Base-by-base conservation (phyloP, 2,113 vertebrate species). In the Dicerorhinus sumatrensis region DNA sequence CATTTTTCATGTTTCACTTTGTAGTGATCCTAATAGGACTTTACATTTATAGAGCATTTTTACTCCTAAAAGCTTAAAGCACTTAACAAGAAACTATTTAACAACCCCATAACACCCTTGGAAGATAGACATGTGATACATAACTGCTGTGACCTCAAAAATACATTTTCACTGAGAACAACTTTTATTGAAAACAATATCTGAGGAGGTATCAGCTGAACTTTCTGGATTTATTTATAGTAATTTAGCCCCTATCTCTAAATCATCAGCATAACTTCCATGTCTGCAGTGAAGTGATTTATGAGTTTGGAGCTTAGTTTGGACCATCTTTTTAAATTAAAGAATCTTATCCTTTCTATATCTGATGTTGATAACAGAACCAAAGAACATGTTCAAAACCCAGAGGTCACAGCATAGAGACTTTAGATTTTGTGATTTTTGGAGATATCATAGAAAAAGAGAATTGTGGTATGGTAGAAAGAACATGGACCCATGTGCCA, bases 1-100 rank as follows among this genome's bases (percentile, higher is more conserved):
- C 62, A 33, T 97, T 97, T 97, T 98, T 92, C 67, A 95, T 91
- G 48, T 81, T 95, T 91, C 60, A 69, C 51, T 96, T 82, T 89
- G 46, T 63, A 86, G 31, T 65, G n/a, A 73, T 77, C 46, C 56
- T 93, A 58, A 60, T 70, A 91, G 67, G 7, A 60, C 75, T 94
- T 93, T 67, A 75, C 33, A 82, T 96, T 77, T 82, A 70, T 67
- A 85, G 48, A 84, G 17, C 29, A 67, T 42, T 85, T 73, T 88
- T 91, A 33, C 16, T 89, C n/a, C 17, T 86, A 85, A 97, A 96
- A 62, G 29, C 82, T 89, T 84, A 67, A 93, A 91, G 60, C 77
- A 91, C n/a, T 96, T 95, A 72, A 56, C 16, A 90, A 72, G 65
- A 94, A 97, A 72, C 4, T 77, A 77, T 94, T 96, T 96, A 76